These are phyloP conservation scores for Enteromius treurensis DNA, from an alignment of 2,797 vertebrate genomes.

Conservation along the genomic window DNA sequence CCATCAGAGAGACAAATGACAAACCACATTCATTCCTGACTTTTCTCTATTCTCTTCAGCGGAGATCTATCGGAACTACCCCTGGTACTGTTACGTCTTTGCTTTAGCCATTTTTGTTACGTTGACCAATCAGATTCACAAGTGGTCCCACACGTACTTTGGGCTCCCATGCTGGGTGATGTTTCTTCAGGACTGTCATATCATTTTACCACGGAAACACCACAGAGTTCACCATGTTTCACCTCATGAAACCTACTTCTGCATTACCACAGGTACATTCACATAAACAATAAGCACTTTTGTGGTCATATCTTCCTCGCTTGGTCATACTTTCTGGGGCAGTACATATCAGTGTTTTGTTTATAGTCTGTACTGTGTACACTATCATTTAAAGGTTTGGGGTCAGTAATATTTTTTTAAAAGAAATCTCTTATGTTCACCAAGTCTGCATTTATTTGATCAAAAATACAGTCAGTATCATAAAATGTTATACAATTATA, in stretches of 20 bases:
- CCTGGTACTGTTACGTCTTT: conserved; percentile 93
- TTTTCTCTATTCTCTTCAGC: conserved; percentile 69
- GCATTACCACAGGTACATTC: conserved; percentile 93
- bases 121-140: conserved; percentile 99
- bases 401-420: neutral
- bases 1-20: neutral
- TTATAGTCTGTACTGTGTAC: neutral
- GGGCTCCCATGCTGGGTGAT: conserved; percentile 92
- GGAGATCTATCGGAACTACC: conserved; percentile 82
- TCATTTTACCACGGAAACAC: conserved; percentile 95
- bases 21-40: neutral
- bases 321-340: neutral
- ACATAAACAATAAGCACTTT: neutral
- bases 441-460: neutral
- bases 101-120: conserved; percentile 92
- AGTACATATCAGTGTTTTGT: neutral
- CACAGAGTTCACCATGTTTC: conserved; percentile 97
- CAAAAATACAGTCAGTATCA: neutral
- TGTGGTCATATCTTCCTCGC: neutral
- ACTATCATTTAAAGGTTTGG: neutral
- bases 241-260: conserved; percentile 98
- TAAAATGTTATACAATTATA: neutral
- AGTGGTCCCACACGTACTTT: conserved; percentile 98
- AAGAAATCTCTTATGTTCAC: neutral
- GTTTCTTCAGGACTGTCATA: conserved; percentile 90